Base-by-base conservation (phyloP, 2,113 vertebrate species). In the Charadrius vociferus region DNA sequence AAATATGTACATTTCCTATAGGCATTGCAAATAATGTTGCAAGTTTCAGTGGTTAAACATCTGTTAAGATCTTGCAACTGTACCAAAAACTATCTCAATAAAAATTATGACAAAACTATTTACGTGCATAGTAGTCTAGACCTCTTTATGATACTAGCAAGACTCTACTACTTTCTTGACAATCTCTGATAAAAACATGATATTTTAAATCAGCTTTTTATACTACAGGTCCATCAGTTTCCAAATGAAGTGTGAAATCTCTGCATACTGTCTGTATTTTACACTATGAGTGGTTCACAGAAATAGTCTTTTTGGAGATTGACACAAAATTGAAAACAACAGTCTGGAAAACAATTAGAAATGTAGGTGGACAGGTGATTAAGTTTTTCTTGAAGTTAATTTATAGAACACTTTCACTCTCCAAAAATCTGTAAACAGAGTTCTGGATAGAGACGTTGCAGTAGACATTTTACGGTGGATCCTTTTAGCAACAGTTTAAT, bases 401-500 rank as follows among this genome's bases (percentile, higher is more conserved):
- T 75, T 63, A 63, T 34, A 39, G 14, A 49, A 7, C 27, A 11
- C 5, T 72, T 83, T 47, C 27, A 63, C 24, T 50, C 43, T 68
- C 26, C 11, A 61, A n/a, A 70, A 65, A 61, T 19, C 27, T 83
- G 7, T 65, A 88, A 94, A 58, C 19, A 45, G 23, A 73, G 4
- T 29, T 75, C 29, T 65, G 26, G 12, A 41, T 72, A 22, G 36
- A 67, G 32, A 43, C 29, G 14, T 72, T 77, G 36, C 32, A 66
- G 61, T 26, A 82, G 36, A 68, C 63, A 88, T 92, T 96, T 89
- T 81, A 86, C 67, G 90, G 95, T 88, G 86, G 72, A 95, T 97
- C 95, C 92, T 98, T 98, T 96, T 97, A 97, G 97, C 94, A 96
- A 97, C 98, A 98, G 92, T 72, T 95, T 98, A 98, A 98, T 98